Conservation (phyloP, 2,113 vertebrate species). For the Danionella cerebrum region DNA sequence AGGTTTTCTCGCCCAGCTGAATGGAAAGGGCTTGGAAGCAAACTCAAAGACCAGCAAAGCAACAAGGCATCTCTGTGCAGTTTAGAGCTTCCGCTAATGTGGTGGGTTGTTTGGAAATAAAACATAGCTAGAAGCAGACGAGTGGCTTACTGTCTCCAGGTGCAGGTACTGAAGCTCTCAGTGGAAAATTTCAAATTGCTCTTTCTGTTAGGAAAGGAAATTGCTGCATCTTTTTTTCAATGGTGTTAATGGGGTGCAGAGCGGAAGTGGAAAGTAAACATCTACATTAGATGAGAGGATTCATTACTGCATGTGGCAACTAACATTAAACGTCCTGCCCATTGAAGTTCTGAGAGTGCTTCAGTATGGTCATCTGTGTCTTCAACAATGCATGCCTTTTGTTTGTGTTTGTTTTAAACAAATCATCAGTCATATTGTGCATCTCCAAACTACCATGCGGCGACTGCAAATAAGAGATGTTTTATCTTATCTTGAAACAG, state of each 20-base stretch:
- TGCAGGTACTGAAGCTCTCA: slow-evolving; percentile 29
- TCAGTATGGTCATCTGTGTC: neutral
- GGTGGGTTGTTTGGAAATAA: slow-evolving; percentile 61
- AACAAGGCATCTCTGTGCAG: slow-evolving; percentile 59
- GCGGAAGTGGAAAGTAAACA: slow-evolving; percentile 29
- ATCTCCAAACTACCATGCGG: neutral
- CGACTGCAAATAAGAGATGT: too few relatives aligned
- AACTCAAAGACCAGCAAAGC: slow-evolving; percentile 29
- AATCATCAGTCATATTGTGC: slow-evolving; percentile 6
- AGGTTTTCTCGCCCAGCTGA: slow-evolving; percentile 49
- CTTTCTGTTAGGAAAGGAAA: slow-evolving; percentile 39
- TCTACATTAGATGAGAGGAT: neutral
- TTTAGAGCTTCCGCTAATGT: slow-evolving; percentile 46
- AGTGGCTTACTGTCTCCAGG: slow-evolving; percentile 43
- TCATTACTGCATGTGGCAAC: slow-evolving; percentile 1
- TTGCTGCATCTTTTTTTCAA: slow-evolving; percentile 21
- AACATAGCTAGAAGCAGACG: slow-evolving; percentile 48
- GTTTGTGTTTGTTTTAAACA: slow-evolving; percentile 2
- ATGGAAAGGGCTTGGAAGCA: slow-evolving; percentile 36
- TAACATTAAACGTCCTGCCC: neutral
- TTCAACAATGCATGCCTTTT: neutral
- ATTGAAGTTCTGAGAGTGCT: neutral
- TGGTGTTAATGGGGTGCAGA: slow-evolving; percentile 19
- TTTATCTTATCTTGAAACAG: too few relatives aligned
- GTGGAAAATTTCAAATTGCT: slow-evolving; percentile 39